Percentiles rank a stretch among this genome's conserved stretches.
Evolutionary conservation across 2,113 vertebrate species (phyloP).

Genomic region (Eudorcas thomsonii): DNA sequence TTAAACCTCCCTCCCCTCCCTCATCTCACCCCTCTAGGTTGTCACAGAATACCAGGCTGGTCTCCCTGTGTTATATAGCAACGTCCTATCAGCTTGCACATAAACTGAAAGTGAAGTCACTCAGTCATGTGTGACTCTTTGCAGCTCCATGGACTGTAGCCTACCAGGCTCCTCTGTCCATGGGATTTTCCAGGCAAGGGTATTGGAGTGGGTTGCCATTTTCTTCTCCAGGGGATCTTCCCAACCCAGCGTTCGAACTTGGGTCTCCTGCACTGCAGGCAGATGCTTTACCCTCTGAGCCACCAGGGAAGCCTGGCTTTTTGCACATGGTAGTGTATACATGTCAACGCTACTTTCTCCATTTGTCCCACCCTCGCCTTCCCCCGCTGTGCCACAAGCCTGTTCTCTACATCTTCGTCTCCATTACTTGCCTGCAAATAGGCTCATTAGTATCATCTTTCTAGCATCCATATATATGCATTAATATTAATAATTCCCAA

Average conservation of each 20-base stretch:
- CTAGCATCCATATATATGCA: neutral
- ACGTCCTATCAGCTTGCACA: neutral
- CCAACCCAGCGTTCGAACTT: too few species aligned
- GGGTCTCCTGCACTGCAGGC: too few species aligned
- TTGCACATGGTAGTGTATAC: neutral
- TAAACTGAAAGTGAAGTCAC: too few species aligned
- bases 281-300: too few species aligned
- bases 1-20: neutral
- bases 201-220: too few species aligned
- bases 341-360: neutral
- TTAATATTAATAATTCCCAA: neutral
- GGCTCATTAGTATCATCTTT: neutral
- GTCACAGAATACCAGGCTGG: neutral
- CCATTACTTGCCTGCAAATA: neutral
- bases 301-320: neutral
- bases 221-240: too few species aligned
- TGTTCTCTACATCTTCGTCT: neutral
- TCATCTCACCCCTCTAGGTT: neutral
- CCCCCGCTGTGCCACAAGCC: neutral
- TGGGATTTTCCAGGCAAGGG: too few species aligned
- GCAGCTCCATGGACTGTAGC: too few species aligned
- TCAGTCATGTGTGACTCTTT: too few species aligned
- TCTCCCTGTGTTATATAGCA: neutral
- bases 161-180: too few species aligned
- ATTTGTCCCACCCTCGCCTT: neutral